phyloP scores from a whole-genome alignment of 2,113 vertebrate genomes.

The Polyodon spathula region DNA sequence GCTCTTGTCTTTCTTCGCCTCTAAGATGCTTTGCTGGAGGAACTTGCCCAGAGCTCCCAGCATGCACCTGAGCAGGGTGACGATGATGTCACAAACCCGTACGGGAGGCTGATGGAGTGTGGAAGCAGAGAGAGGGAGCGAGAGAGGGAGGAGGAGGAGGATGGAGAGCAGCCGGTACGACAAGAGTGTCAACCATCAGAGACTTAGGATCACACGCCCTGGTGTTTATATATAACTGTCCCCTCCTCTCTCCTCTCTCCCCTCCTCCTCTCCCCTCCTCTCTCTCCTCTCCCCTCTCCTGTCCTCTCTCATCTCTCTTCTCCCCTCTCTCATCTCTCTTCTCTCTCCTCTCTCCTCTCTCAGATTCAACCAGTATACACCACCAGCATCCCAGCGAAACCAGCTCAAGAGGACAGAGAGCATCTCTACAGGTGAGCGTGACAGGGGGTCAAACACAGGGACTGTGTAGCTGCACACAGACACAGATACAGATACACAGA shows the following conservation, averaged over 20 bases:
- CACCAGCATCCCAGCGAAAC: slow-evolving; percentile 10
- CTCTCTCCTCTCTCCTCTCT: too few relatives aligned
- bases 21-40: slow-evolving; percentile 50
- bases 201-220: slow-evolving; percentile 24
- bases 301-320: too few relatives aligned
- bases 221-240: too few relatives aligned
- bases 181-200: neutral
- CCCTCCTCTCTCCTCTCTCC: too few relatives aligned
- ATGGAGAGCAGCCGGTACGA: neutral
- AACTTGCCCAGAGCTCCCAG: slow-evolving; percentile 25
- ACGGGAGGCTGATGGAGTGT: neutral
- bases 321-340: too few relatives aligned
- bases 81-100: too few relatives aligned
- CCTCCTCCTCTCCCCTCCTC: too few relatives aligned
- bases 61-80: neutral
- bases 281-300: too few relatives aligned
- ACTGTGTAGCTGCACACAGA: neutral
- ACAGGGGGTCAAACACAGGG: too few relatives aligned
- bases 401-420: neutral
- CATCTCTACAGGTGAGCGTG: slow-evolving; percentile 44
- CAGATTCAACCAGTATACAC: slow-evolving; percentile 25
- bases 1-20: neutral
- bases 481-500: neutral
- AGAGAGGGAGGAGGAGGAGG: neutral
- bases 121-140: neutral